Evolutionary conservation across 2,113 vertebrate species (phyloP).

Genomic region (Solea solea): DNA sequence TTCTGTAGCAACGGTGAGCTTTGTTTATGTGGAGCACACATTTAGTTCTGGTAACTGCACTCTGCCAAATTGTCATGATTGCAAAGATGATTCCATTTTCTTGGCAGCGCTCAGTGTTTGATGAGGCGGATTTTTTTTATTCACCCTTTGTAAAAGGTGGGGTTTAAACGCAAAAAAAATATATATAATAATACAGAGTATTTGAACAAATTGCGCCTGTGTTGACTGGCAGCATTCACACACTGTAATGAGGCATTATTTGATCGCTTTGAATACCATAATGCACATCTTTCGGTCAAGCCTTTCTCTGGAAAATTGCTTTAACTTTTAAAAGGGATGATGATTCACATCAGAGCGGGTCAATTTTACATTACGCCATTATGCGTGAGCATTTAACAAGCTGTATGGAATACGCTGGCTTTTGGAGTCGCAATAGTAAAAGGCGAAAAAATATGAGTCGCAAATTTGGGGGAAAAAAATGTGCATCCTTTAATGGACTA

Average conservation of each 20-base stretch:
- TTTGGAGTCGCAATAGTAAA: conserved; percentile 87
- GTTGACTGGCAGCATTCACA: conserved; percentile 97
- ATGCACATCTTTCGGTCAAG: conserved; percentile 93
- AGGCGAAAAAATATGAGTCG: conserved; percentile 37
- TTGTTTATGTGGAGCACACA: conserved; percentile 96
- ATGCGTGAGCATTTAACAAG: conserved; percentile 94
- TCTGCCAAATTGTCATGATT: conserved; percentile 98
- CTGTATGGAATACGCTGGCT: conserved; percentile 86
- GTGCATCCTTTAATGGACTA: conserved; percentile 32
- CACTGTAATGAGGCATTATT: conserved; percentile 99
- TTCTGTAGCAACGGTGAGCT: conserved; percentile 30
- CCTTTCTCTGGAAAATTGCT: conserved; percentile 98
- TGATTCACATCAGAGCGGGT: conserved; percentile 92
- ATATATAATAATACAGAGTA: conserved; percentile 65
- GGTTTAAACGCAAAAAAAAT: conserved; percentile 91
- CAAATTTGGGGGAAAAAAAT: conserved; percentile 3
- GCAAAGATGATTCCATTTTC: conserved; percentile 97
- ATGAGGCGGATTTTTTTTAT: conserved; percentile 99
- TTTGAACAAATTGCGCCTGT: conserved; percentile 97
- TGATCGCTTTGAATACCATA: conserved; percentile 98
- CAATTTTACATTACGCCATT: conserved; percentile 95
- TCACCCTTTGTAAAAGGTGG: conserved; percentile 94
- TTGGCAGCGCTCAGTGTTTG: conserved; percentile 90
- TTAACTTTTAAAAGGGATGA: conserved; percentile 97
- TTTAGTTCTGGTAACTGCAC: conserved; percentile 98